Evolutionary conservation across 2,797 vertebrate genomes (phyloP), one percentile per base, ranked within the genome.

Genomic region (Tinamus major): DNA sequence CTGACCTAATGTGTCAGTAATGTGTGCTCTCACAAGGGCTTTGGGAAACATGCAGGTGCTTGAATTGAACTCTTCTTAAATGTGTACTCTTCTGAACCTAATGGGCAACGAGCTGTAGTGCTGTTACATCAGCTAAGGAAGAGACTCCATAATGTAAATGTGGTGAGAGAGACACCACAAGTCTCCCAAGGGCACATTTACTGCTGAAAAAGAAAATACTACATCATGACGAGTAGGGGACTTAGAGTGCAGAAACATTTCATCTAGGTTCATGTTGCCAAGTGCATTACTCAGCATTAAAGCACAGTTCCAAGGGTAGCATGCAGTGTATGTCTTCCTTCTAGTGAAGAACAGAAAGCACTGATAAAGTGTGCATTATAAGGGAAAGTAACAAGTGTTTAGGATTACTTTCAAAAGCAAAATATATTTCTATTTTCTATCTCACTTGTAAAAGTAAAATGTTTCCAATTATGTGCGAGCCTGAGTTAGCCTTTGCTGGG

Each of bases 351-450:
- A 65, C 53, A 69, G 61, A 39, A 72, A 94, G 21, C 16, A 75
- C 23, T 63, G 59, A 7, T 11, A 39, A 74, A 77, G 13, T 20
- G 13, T 44, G 20, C 17, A 59, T 79, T 76, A 37, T 24, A 65
- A 59, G 67, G 75, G 72, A 90, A 91, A 91, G 79, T 86, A 79
- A 2, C 17, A 80, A 90, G 51, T 55, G 46, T 18, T 92, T 79
- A 53, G 42, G 70, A 81, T 62, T 27, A n/a, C 65, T 69, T 86
- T 84, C 35, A 39, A 86, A 75, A 88, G 64, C 23, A 94, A 92
- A 69, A 92, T 82, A 46, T 62, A 62, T 13, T 84, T 68, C 79
- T 92, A 85, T 93, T 87, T 95, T 68, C 68, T 69, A 63, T 78
- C 77, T 87, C 3, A 0, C 8, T 64, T 70, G 31, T 81, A 86